Conservation (phyloP, 2,888 invertebrate genomes). For the Folsomia manolachei region DNA sequence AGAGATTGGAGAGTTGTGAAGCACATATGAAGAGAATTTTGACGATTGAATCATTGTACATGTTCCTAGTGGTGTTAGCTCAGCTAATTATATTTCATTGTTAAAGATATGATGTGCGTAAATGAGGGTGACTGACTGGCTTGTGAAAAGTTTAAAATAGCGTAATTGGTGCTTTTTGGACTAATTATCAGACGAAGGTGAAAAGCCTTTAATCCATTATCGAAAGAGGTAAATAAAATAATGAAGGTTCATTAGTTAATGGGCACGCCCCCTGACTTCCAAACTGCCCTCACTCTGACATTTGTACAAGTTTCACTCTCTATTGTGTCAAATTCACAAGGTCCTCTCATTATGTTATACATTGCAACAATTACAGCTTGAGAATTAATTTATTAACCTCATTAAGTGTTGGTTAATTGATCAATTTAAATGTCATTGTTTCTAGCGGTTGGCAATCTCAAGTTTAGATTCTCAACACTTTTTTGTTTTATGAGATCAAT, state of each 20-base stretch:
- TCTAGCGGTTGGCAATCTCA: no score
- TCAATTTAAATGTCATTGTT: no score
- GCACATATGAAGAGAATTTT: no score
- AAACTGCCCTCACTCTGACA: neutral
- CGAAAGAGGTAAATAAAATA: no score
- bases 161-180: neutral
- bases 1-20: no score
- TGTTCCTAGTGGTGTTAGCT: no score
- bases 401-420: neutral
- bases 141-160: neutral
- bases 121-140: neutral
- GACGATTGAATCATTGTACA: no score
- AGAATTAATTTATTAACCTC: neutral
- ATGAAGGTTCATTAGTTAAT: neutral
- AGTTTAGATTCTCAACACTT: no score
- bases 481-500: no score
- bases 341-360: neutral
- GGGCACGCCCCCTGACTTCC: neutral
- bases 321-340: neutral
- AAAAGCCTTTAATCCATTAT: no score
- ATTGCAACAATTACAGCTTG: neutral
- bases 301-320: neutral
- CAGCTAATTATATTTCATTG: no score
- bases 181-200: conserved; percentile 1
- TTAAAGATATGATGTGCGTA: neutral